Percentiles rank a stretch among this genome's conserved stretches.
These are phyloP conservation scores for Eolophus roseicapilla DNA, from an alignment of 2,113 vertebrate species.

Conservation along the genomic window DNA sequence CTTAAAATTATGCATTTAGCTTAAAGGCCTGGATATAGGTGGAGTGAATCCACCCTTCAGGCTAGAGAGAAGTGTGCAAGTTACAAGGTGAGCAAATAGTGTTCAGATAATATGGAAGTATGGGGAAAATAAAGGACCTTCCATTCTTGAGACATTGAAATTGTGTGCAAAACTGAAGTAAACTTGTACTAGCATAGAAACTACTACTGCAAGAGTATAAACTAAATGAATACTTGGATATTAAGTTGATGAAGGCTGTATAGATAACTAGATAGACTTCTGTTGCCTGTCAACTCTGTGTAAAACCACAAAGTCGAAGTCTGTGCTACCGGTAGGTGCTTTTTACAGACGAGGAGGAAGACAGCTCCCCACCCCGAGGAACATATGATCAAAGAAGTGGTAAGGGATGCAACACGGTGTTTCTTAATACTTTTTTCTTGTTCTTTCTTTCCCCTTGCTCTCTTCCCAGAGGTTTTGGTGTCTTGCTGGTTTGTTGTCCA, in stretches of 20 bases:
- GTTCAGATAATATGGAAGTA: neutral
- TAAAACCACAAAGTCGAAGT: constrained; percentile 24
- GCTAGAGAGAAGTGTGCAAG: neutral
- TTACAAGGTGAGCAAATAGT: neutral
- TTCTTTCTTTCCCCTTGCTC: neutral
- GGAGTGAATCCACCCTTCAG: neutral
- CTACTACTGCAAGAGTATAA: neutral
- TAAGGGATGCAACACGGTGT: constrained; percentile 44
- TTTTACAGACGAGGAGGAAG: constrained; percentile 38
- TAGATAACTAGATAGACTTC: neutral
- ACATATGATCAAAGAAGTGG: constrained; percentile 40
- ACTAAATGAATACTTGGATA: neutral
- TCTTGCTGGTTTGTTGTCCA: neutral
- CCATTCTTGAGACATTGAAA: neutral
- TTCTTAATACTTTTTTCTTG: neutral
- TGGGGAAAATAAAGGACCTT: neutral
- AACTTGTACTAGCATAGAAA: neutral
- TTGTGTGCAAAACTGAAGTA: neutral
- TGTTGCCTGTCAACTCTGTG: constrained; percentile 1
- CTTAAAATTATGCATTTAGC: neutral
- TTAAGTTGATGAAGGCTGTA: neutral
- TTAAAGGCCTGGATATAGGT: neutral
- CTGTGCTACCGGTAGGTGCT: constrained; percentile 37
- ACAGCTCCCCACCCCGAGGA: constrained; percentile 1
- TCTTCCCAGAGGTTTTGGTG: constrained; percentile 4